phyloP scores from a whole-genome alignment of 2,797 vertebrate genomes.

The Euphonia xanthogaster region DNA sequence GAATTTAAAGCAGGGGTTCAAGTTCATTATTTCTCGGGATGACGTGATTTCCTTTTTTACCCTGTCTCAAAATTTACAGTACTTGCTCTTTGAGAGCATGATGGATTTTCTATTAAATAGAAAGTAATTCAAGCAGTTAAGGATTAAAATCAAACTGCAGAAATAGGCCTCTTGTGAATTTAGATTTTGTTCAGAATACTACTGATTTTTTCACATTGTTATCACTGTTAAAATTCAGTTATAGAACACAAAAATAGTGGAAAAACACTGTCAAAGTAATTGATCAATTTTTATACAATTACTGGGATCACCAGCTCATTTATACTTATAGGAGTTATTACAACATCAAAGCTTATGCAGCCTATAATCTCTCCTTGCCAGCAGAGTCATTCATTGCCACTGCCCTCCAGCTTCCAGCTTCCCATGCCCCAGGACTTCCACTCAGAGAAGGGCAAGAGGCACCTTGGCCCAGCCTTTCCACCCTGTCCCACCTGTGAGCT shows the following conservation, averaged over 20 bases:
- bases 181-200: not conserved
- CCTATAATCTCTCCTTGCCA: not conserved
- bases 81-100: not conserved
- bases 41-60: not conserved
- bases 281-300: not conserved
- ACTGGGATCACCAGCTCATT: not conserved
- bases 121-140: not conserved
- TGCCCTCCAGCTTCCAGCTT: not conserved
- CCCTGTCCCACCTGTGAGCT: not conserved
- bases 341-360: fast-evolving
- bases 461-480: not conserved
- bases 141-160: not conserved
- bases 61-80: not conserved
- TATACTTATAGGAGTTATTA: not conserved
- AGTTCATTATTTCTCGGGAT: not conserved
- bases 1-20: constrained; percentile 2
- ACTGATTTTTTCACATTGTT: not conserved
- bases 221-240: not conserved
- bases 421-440: not conserved
- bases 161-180: not conserved
- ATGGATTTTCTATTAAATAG: not conserved
- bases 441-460: not conserved
- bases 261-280: not conserved
- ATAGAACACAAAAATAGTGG: not conserved
- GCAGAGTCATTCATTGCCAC: not conserved